Evolutionary conservation across 2,797 vertebrate species (phyloP).

Genomic region (Trachurus trachurus): DNA sequence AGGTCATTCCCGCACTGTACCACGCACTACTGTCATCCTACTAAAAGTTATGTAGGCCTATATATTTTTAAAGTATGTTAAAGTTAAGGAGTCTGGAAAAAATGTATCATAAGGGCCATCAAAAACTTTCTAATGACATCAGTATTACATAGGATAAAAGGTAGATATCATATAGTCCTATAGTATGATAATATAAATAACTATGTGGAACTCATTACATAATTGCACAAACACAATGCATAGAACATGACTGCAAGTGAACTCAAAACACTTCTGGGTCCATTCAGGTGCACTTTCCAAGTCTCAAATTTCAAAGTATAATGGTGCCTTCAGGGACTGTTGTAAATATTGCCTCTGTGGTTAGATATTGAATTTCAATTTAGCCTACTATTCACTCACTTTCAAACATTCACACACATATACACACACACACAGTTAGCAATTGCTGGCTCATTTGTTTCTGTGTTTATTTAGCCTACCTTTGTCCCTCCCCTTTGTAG

Average conservation of each 20-base stretch:
- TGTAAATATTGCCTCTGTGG: neutral
- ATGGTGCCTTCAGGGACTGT: constrained; percentile 17
- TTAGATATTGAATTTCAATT: neutral
- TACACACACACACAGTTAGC: no score
- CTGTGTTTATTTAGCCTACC: no score
- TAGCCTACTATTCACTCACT: no score
- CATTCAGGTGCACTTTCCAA: neutral
- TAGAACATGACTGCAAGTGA: neutral
- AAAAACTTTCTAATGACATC: neutral
- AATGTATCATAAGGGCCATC: neutral
- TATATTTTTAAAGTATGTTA: no score
- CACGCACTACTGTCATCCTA: neutral
- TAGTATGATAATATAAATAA: neutral
- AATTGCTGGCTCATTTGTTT: no score
- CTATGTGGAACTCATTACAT: neutral
- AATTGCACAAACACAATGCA: neutral
- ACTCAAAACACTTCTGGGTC: neutral
- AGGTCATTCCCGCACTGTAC: constrained; percentile 23
- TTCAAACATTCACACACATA: no score
- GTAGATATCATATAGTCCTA: neutral
- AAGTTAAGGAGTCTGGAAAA: no score
- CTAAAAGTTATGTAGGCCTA: no score
- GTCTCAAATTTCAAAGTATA: neutral
- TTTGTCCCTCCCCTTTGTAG: no score
- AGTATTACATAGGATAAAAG: neutral